phyloP scores from a whole-genome alignment of 2,888 invertebrate genomes.

The Lithophane semibrunnea region DNA sequence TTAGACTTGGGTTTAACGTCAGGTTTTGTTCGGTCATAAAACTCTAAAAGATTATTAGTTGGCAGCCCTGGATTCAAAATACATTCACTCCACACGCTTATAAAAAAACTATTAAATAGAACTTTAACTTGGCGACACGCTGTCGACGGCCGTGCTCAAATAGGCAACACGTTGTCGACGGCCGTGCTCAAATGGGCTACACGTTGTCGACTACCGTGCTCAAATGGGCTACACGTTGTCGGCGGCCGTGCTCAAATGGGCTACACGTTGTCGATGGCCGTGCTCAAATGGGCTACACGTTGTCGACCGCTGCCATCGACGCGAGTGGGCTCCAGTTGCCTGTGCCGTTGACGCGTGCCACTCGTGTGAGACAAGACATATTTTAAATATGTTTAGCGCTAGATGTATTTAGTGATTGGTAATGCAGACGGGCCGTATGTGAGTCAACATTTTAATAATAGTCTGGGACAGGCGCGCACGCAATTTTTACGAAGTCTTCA shows the following conservation, averaged over 20 bases:
- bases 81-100: background rate
- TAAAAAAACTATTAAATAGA: background rate
- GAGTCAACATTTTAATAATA: conserved; percentile 92
- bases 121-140: background rate
- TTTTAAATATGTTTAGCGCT: background rate
- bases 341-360: no score
- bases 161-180: background rate
- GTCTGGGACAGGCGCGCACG: conserved; percentile 97
- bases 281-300: no score
- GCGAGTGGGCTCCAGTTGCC: no score
- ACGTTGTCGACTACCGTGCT: no score
- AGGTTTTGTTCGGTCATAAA: background rate
- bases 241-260: no score
- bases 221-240: no score
- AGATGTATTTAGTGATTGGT: background rate
- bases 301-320: no score
- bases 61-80: background rate
- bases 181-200: background rate
- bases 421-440: background rate
- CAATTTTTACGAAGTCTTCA: conserved; percentile 97
- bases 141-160: no score
- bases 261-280: no score
- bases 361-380: background rate
- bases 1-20: background rate
- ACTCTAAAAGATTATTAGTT: background rate